These are phyloP conservation scores for Catonia carolina DNA, from an alignment of 2,888 invertebrate species.

Conservation along the genomic window DNA sequence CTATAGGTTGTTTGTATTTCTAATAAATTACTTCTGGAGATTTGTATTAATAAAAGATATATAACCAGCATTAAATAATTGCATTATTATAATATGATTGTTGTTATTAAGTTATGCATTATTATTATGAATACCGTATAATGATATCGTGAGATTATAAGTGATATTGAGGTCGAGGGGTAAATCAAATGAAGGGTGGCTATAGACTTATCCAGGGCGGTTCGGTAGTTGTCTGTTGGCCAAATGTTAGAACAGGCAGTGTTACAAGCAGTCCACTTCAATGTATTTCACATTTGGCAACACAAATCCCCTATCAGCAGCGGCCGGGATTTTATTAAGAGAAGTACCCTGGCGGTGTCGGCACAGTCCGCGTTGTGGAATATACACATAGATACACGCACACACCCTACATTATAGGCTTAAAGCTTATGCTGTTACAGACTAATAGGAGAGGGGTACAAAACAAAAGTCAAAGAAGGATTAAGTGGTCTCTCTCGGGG, in stretches of 20 bases:
- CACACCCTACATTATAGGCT: too few relatives aligned
- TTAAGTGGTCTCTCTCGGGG: slow-evolving; percentile 22
- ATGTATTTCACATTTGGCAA: slow-evolving; percentile 10
- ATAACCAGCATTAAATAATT: too few relatives aligned
- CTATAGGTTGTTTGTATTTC: too few relatives aligned
- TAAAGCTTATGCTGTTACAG: not conserved
- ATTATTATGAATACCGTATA: too few relatives aligned
- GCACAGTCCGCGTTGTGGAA: too few relatives aligned
- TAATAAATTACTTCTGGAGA: too few relatives aligned
- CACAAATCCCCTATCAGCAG: not conserved
- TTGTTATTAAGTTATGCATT: too few relatives aligned
- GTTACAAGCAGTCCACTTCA: too few relatives aligned
- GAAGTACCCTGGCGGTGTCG: not conserved
- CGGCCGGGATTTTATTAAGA: not conserved
- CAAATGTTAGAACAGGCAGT: too few relatives aligned
- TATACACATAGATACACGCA: too few relatives aligned
- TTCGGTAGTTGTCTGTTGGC: not conserved
- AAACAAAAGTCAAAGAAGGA: slow-evolving; percentile 28
- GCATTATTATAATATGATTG: too few relatives aligned
- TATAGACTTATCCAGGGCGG: slow-evolving; percentile 2
- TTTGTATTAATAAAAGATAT: too few relatives aligned
- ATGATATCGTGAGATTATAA: not conserved
- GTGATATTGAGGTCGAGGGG: not conserved
- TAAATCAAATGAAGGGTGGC: not conserved
- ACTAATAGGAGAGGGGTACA: slow-evolving; percentile 16